These are phyloP conservation scores for Pica pica DNA, from an alignment of 2,113 vertebrate genomes.

Conservation along the genomic window DNA sequence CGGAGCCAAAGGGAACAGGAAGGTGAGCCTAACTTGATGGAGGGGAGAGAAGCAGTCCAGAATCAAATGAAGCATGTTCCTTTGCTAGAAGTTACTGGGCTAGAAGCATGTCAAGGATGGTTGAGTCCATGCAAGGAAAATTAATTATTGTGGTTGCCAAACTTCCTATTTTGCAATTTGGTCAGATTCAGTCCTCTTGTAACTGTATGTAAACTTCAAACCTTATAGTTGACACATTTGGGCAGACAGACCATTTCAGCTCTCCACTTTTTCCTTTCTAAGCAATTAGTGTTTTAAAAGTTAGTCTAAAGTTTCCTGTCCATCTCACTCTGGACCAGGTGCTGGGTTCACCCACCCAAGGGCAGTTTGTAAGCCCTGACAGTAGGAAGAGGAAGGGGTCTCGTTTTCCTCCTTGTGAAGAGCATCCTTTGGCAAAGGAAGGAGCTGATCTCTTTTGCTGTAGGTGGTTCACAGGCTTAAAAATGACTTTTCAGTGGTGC, in stretches of 20 bases:
- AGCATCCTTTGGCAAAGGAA: background rate
- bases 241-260: background rate
- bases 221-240: background rate
- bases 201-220: background rate
- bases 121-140: background rate
- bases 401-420: background rate
- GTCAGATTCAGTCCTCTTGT: background rate
- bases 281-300: background rate
- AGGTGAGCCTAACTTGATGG: background rate
- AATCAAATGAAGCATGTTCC: background rate
- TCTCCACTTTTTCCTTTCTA: background rate
- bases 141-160: background rate
- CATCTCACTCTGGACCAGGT: background rate
- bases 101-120: background rate
- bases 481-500: slow-evolving; percentile 54
- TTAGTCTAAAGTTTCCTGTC: background rate
- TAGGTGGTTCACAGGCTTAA: background rate
- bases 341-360: background rate
- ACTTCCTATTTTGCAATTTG: background rate
- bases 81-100: background rate
- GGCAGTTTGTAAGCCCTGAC: background rate
- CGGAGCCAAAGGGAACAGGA: background rate
- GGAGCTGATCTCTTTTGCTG: background rate
- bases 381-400: background rate
- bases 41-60: background rate